These are phyloP conservation scores for Drosophila ficusphila DNA, from an alignment of 1,140 invertebrate genomes.

Conservation along the genomic window DNA sequence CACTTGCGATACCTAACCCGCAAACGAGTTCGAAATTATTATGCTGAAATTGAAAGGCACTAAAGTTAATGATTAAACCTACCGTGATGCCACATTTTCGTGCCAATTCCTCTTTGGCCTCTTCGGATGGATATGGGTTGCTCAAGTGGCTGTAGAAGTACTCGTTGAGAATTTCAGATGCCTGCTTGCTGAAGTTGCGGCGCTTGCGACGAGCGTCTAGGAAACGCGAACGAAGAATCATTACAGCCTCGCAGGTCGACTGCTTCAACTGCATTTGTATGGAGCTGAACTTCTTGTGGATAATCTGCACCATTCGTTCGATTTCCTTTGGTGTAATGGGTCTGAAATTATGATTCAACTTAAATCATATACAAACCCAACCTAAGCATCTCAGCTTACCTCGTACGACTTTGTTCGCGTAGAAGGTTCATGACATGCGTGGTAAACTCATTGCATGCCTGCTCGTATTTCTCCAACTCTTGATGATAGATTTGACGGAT, in stretches of 20 bases:
- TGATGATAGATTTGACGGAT: constrained; percentile 99
- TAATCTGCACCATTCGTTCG: constrained; percentile 99
- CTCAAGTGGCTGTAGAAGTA: constrained; percentile 99
- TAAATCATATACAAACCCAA: too few species aligned
- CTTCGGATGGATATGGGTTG: constrained; percentile 99
- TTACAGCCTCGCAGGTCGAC: constrained; percentile 99
- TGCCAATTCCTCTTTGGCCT: constrained; percentile 99
- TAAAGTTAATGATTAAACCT: constrained; percentile 84
- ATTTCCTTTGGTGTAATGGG: constrained; percentile 98
- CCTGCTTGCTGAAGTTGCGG: constrained; percentile 99
- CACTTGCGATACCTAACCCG: constrained; percentile 88
- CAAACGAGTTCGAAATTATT: background rate
- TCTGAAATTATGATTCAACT: constrained; percentile 85
- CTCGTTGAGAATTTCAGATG: constrained; percentile 99
- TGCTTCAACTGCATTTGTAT: constrained; percentile 99
- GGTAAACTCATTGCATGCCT: constrained; percentile 99
- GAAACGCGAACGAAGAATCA: constrained; percentile 97
- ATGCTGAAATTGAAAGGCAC: background rate
- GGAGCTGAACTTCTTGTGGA: constrained; percentile 99
- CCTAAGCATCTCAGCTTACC: constrained; percentile 87
- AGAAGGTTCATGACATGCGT: constrained; percentile 99
- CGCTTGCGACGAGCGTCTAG: constrained; percentile 99
- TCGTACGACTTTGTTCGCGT: constrained; percentile 97
- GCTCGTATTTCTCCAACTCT: constrained; percentile 99
- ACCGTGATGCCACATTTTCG: constrained; percentile 99